Conservation (phyloP, 2,113 vertebrate genomes). For the Glaucomys volans region DNA sequence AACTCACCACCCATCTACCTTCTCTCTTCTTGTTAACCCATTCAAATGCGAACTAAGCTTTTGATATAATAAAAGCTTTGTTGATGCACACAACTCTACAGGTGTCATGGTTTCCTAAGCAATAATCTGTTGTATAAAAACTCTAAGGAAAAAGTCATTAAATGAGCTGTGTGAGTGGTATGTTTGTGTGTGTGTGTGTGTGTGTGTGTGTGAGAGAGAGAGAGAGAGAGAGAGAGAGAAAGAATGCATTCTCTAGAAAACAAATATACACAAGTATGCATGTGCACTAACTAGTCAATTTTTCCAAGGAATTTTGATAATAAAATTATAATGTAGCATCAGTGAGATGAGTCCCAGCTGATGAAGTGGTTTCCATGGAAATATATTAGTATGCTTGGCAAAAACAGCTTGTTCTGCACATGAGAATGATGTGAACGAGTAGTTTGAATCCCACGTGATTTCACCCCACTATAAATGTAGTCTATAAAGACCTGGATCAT, state of each 20-base stretch:
- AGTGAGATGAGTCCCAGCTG: conserved; percentile 53
- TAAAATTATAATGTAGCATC: conserved; percentile 45
- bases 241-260: neutral
- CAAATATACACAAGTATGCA: neutral
- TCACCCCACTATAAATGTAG: neutral
- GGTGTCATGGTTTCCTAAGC: conserved; percentile 27
- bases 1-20: neutral
- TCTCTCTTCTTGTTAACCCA: neutral
- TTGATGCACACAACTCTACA: neutral
- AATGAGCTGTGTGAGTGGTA: neutral
- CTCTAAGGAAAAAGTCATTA: neutral
- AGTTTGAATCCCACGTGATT: neutral
- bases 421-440: neutral
- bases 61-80: neutral
- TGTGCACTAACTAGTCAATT: neutral
- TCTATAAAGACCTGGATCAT: neutral
- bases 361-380: conserved; percentile 79
- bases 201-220: no score
- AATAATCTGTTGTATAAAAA: conserved; percentile 49
- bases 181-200: neutral
- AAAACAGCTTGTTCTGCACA: conserved; percentile 54
- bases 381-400: conserved; percentile 60
- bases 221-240: no score
- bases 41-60: neutral
- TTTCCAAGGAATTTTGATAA: neutral